Base-by-base conservation (phyloP, 2,113 vertebrate genomes). In the Antigone vipio region DNA sequence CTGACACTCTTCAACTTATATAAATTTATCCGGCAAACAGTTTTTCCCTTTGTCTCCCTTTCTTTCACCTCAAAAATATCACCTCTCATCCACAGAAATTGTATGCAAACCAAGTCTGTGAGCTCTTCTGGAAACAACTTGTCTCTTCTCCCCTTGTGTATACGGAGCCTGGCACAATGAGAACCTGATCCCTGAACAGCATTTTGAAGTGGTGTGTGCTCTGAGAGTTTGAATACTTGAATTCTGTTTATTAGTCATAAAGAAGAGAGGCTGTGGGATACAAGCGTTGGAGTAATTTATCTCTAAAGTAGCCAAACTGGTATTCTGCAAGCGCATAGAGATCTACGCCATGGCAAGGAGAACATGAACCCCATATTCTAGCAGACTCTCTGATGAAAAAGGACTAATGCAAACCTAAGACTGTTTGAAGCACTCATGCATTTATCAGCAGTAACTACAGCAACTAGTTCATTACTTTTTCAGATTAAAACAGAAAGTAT, bases 341-440 rank as follows among this genome's bases (percentile, higher is more conserved):
- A 30, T 73, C 21, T 83, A 9, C 10, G 4, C 12, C n/a, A 19
- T 14, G 15, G 29, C 34, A 66, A 72, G 26, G 19, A 85, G 32
- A 58, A 82, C 9, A 26, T 27, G 27, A 92, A 3, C 22, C 4
- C 3, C 12, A 4, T 23, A 27, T n/a, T 74, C 47, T 60, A 80
- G n/a, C 42, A 77, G 26, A 44, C 22, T 52, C 16, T 15, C 44
- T 47, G 18, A 24, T 55, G 32, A 91, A 5, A 64, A 78, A 83
- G 18, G 20, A 55, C 26, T 59, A 59, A 58, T 3, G 15, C 32
- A 77, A 73, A 66, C 13, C 26, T 38, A 60, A 80, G 7, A 24
- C 30, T 71, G 7, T 58, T 66, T 88, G 42, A 26, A 88, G 16
- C 6, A 27, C 5, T 47, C 0, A 0, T 19, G 5, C 4, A 38